phyloP scores from a whole-genome alignment of 2,888 invertebrate genomes.

The Diploptera punctata region DNA sequence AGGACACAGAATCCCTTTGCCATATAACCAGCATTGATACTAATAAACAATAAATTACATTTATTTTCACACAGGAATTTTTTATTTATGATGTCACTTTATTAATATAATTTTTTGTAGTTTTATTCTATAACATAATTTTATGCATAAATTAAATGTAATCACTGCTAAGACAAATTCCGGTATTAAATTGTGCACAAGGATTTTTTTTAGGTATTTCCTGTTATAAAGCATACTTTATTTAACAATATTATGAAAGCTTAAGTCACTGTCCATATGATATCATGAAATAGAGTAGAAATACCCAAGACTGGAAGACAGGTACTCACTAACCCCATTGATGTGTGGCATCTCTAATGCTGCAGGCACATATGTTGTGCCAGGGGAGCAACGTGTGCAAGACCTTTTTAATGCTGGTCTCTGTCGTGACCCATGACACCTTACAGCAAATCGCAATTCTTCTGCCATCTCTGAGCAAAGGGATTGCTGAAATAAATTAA shows the following conservation, averaged over 20 bases:
- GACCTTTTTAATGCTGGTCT: constrained; percentile 79
- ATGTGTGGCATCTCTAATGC: constrained; percentile 62
- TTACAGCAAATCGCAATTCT: constrained; percentile 89
- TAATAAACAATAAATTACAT: too few species aligned
- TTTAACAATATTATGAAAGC: not conserved
- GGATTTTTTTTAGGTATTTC: not conserved
- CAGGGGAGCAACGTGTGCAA: constrained; percentile 77
- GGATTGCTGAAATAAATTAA: constrained; percentile 69
- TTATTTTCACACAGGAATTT: too few species aligned
- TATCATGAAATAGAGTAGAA: too few species aligned
- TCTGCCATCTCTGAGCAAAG: constrained; percentile 94
- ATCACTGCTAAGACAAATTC: too few species aligned
- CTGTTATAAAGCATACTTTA: not conserved
- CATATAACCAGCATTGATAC: too few species aligned
- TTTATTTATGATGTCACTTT: too few species aligned
- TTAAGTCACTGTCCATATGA: too few species aligned
- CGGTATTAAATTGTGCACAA: too few species aligned
- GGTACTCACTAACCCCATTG: constrained; percentile 57
- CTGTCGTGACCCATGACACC: constrained; percentile 83
- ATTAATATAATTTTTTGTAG: too few species aligned
- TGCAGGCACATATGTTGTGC: constrained; percentile 76
- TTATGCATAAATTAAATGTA: too few species aligned
- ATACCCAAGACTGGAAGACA: not conserved
- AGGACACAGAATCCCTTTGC: too few species aligned
- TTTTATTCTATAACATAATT: too few species aligned